Evolutionary conservation across 1,140 invertebrate species (phyloP), one percentile per base, ranked within the genome.

Genomic region (Bombus turneri): DNA sequence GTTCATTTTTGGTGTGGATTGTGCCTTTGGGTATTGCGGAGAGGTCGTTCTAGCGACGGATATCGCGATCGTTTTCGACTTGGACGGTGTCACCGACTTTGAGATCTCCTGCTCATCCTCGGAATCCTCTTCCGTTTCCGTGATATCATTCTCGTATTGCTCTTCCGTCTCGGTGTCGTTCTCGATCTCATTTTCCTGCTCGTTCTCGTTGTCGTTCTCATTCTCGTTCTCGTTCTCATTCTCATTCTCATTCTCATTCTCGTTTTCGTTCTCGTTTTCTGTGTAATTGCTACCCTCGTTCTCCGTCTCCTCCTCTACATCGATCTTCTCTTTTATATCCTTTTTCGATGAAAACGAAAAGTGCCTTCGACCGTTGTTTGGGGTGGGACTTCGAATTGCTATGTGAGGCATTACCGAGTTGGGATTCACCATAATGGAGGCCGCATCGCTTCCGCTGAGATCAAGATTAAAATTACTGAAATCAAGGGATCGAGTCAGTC

Each of bases 401-500:
- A 96, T 95, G 86, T 96, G 95, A 0, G 96, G 96, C 92, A 97
- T 96, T 69, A 96, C 96, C 43, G 97, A 97, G 90, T 97, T 98
- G 2, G 97, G 97, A 94, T 98, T 97, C 5, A 98, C 97, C 96
- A 97, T 97, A 64, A 97, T 95, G 34, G 97, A 96, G 6, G 97
- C 96, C 2, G 96, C 96, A 87, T 98, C 97, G 41, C 97, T 96
- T 2, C 97, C 97, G 90, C 96, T 97, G 86, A 97, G 96, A 92
- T 98, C 97, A 83, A 97, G 94, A 89, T 97, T 97, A 89, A 96
- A 96, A 92, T 94, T 94, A 83, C 94, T 94, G 88, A 25, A 85
- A 85, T 15, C 2, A 89, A 90, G 6, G 18, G 34, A 39, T 22
- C 6, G 0, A 34, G 31, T 37, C 10, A 68, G 10, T 39, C 10